These are phyloP conservation scores for Cataglyphis hispanica DNA, from an alignment of 1,140 invertebrate genomes.

Conservation along the genomic window DNA sequence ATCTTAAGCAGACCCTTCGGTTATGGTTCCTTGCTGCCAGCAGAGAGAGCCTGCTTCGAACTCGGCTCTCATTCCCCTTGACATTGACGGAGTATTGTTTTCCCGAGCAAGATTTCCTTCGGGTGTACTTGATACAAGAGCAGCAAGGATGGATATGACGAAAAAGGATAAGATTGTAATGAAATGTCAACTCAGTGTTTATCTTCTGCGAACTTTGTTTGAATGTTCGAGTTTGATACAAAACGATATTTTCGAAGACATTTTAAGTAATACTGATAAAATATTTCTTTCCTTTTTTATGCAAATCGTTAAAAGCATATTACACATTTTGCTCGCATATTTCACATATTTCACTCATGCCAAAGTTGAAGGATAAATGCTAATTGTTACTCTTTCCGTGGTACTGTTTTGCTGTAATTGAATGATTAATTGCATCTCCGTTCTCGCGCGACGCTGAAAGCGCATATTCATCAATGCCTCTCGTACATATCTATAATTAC, in stretches of 20 bases:
- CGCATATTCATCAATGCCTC: slow-evolving; percentile 72
- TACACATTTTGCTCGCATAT: background rate
- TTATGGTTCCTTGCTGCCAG: slow-evolving; percentile 48
- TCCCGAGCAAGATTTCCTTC: slow-evolving; percentile 64
- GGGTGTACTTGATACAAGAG: slow-evolving; percentile 25
- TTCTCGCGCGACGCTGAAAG: slow-evolving; percentile 37
- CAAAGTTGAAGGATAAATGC: slow-evolving; percentile 53
- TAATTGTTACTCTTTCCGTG: slow-evolving; percentile 24
- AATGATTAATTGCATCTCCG: slow-evolving; percentile 54
- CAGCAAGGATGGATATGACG: slow-evolving; percentile 60
- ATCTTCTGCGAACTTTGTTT: slow-evolving; percentile 38
- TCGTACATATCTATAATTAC: slow-evolving; percentile 57
- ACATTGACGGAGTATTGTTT: slow-evolving; percentile 77
- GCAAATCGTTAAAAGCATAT: background rate
- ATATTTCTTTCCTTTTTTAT: background rate
- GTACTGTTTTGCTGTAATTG: slow-evolving; percentile 50
- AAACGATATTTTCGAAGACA: background rate
- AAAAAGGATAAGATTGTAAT: slow-evolving; percentile 44
- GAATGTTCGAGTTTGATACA: background rate
- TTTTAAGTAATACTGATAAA: slow-evolving; percentile 14
- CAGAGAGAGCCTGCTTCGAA: slow-evolving; percentile 53
- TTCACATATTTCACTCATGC: slow-evolving; percentile 11
- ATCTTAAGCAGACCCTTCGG: slow-evolving; percentile 81
- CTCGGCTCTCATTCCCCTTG: slow-evolving; percentile 66
- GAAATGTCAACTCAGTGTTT: slow-evolving; percentile 69